A percentile compares a stretch with the other conserved stretches of the same genome.
These are phyloP conservation scores for Lophotriccus pileatus DNA, from an alignment of 2,797 vertebrate species.

Conservation along the genomic window DNA sequence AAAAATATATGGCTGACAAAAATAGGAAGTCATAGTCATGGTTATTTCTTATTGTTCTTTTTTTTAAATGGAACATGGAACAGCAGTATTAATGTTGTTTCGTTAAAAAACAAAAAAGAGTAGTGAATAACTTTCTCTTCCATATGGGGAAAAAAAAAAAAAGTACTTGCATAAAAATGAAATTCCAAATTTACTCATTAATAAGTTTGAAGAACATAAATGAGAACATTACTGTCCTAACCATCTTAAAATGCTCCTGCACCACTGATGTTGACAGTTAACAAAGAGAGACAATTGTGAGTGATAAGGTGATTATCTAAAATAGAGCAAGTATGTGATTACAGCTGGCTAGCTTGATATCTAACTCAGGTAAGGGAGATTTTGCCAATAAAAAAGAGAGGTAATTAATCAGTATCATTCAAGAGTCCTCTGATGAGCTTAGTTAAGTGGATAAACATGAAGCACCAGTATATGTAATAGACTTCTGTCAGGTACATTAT, in stretches of 20 bases:
- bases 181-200: background rate
- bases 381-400: background rate
- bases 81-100: background rate
- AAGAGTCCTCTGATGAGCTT: background rate
- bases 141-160: background rate
- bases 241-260: background rate
- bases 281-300: background rate
- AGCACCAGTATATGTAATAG: background rate
- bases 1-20: background rate
- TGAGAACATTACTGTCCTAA: background rate
- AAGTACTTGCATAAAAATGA: background rate
- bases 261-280: background rate
- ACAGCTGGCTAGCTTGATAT: background rate
- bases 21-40: background rate
- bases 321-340: background rate
- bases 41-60: background rate
- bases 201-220: background rate
- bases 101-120: background rate
- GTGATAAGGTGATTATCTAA: background rate
- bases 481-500: background rate
- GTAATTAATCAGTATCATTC: background rate
- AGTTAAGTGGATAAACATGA: background rate
- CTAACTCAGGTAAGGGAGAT: background rate
- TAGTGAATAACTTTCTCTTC: background rate
- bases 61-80: background rate